Evolutionary conservation across 2,113 vertebrate species (phyloP), one percentile per base, ranked within the genome.

Genomic region (Stercorarius parasiticus): DNA sequence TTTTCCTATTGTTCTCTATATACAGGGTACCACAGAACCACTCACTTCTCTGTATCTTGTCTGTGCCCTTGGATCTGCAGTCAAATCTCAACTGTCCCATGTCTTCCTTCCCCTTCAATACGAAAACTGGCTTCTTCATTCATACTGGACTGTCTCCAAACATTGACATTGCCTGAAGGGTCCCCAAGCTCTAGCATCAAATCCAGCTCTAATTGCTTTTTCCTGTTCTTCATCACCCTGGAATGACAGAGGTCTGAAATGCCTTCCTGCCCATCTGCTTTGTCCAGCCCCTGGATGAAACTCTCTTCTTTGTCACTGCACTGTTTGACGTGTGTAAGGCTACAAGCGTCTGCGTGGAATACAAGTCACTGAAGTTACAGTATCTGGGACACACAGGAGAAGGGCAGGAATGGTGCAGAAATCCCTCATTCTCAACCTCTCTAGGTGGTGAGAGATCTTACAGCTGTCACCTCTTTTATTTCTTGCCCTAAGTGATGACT

Each of bases 401-500:
- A 80, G 86, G 69, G 47, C 71, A 64, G 55, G 71, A 66, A 12
- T 5, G 8, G 42, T 56, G 80, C 65, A 88, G 43, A 67, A 78
- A 67, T 82, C 65, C 52, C 86, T 93, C 6, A 0, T 56, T 83
- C 65, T 8, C 52, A 15, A 2, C 43, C 38, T 50, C 71, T 88
- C 58, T 72, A 2, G 11, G 64, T 55, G 80, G 23, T 78, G 72
- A 90, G 92, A 67, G 82, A 49, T 81, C 90, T 82, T 90, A 56
- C 56, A 91, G 74, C 90, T 96, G 95, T 85, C 91, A 85, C 50
- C 89, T 90, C 82, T 93, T 90, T 80, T 83, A 86, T 88, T 92
- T 88, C 88, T 84, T 90, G 52, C 72, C 79, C 65, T 96, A 91
- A 94, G 92, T 93, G 88, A 65, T 64, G 65, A 36, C 49, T 19